Evolutionary conservation across 1,140 invertebrate genomes (phyloP), one percentile per base, ranked within the genome.

Genomic region (Lasioglossum baleicum): DNA sequence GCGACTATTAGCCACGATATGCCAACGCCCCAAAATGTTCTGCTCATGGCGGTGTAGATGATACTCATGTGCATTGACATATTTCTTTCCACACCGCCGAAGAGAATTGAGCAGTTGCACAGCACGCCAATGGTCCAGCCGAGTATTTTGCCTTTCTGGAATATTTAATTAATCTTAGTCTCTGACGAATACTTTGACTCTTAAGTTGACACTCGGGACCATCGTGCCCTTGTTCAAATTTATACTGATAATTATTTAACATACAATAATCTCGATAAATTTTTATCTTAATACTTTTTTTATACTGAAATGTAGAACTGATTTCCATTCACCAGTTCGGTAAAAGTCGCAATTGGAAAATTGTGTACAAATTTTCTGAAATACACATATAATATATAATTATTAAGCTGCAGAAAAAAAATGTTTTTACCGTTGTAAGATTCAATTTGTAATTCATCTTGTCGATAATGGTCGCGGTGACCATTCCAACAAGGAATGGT

Each of bases 1-100:
- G 93, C 94, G 17, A 94, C 88, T n/a, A 93, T 65, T 10, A 94
- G 60, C 94, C 94, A 94, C 44, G 90, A 90, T 15, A 94, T 83
- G 7, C 93, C 92, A 10, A 94, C 35, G 20, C 90, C 92, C 94
- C 94, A 94, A n/a, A 90, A 56, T 7, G 92, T 92, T 85, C 92
- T 90, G 56, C 90, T 90, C 13, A 94, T 72, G 0, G 88, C 89
- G 20, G 90, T 87, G 64, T 94, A 94, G 71, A 93, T 40, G 1
- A 93, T 89, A 20, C 92, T 86, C 17, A 83, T 61, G 17, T 91
- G 48, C 0, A 93, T 73, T 0, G 92, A 88, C 58, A 94, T 83
- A n/a, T 91, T 63, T 71, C 85, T 90, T 2, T 92, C 83, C 11
- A 81, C 87, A 0, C 93, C 61, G 6, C 92, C 91, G 79, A 94